Evolutionary conservation across 1,140 invertebrate species (phyloP).

Genomic region (Drosophila persimilis): DNA sequence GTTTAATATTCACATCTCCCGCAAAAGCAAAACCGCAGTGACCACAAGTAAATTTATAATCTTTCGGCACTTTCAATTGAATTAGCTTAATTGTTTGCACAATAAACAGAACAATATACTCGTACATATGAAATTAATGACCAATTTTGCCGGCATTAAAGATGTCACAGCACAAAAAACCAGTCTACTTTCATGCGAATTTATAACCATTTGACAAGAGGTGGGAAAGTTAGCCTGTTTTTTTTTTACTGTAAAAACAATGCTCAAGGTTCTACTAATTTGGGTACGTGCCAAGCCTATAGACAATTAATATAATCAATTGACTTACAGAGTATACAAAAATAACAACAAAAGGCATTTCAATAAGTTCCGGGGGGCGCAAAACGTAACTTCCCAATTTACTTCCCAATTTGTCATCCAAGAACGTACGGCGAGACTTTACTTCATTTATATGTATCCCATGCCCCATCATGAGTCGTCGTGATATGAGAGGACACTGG

Average conservation of each 20-base stretch:
- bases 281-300: conserved; percentile 12
- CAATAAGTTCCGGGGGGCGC: conserved; percentile 43
- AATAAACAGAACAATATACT: conserved; percentile 7
- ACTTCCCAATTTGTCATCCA: conserved; percentile 68
- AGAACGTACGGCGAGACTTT: conserved; percentile 17
- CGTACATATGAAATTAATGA: conserved; percentile 42
- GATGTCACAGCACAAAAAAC: conserved; percentile 34
- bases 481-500: conserved; percentile 41
- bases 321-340: conserved; percentile 40
- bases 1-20: neutral
- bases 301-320: conserved; percentile 11
- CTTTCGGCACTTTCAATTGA: conserved; percentile 41
- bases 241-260: no score
- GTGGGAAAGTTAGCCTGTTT: conserved; percentile 36
- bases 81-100: conserved; percentile 25
- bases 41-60: conserved; percentile 36
- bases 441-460: conserved; percentile 49
- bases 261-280: no score
- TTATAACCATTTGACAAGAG: conserved; percentile 42
- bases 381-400: conserved; percentile 39
- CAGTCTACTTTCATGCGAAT: conserved; percentile 39
- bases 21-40: conserved; percentile 5
- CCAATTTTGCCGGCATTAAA: conserved; percentile 20
- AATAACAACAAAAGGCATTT: conserved; percentile 26
- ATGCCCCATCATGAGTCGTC: neutral